Percentiles rank a stretch among this genome's conserved stretches.
phyloP scores from a whole-genome alignment of 2,113 vertebrate genomes.

The Hypocryptadius cinnamomeus region DNA sequence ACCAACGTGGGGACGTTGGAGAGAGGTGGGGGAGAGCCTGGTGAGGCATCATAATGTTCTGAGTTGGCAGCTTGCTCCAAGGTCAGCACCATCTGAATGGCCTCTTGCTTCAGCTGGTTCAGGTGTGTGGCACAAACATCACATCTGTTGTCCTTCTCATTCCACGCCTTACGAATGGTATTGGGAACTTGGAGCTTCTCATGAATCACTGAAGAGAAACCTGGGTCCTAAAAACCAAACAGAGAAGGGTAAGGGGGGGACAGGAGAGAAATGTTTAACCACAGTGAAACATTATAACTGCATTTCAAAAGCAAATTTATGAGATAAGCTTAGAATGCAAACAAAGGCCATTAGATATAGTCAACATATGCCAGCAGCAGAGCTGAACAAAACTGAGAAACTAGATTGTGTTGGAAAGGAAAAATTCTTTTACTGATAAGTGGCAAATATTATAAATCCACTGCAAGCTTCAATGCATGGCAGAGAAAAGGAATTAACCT shows the following conservation, averaged over 20 bases:
- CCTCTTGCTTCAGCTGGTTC: slow-evolving; percentile 95
- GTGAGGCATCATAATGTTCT: slow-evolving; percentile 82
- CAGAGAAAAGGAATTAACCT: slow-evolving; percentile 29
- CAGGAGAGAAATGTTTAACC: slow-evolving; percentile 26
- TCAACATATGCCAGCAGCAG: background rate
- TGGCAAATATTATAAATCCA: slow-evolving; percentile 32
- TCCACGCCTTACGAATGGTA: slow-evolving; percentile 90
- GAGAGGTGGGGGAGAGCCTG: slow-evolving; percentile 78
- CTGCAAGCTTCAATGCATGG: background rate
- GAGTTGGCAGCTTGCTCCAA: slow-evolving; percentile 75
- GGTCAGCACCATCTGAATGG: slow-evolving; percentile 90
- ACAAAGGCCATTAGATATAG: slow-evolving; percentile 7
- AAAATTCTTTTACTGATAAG: slow-evolving; percentile 31
- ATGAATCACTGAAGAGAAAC: slow-evolving; percentile 88
- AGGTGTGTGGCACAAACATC: slow-evolving; percentile 92
- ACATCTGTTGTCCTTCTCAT: slow-evolving; percentile 90
- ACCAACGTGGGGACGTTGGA: slow-evolving; percentile 67
- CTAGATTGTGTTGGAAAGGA: background rate
- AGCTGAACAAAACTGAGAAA: slow-evolving; percentile 10
- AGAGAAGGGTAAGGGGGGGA: background rate
- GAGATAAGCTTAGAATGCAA: slow-evolving; percentile 35
- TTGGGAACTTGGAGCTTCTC: slow-evolving; percentile 95
- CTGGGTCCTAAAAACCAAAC: slow-evolving; percentile 81
- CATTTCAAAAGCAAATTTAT: slow-evolving; percentile 35
- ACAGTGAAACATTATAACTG: background rate